A percentile compares a stretch with the other conserved stretches of the same genome.
These are phyloP conservation scores for Serranus cabrilla DNA, from an alignment of 2,797 vertebrate genomes.

Conservation along the genomic window DNA sequence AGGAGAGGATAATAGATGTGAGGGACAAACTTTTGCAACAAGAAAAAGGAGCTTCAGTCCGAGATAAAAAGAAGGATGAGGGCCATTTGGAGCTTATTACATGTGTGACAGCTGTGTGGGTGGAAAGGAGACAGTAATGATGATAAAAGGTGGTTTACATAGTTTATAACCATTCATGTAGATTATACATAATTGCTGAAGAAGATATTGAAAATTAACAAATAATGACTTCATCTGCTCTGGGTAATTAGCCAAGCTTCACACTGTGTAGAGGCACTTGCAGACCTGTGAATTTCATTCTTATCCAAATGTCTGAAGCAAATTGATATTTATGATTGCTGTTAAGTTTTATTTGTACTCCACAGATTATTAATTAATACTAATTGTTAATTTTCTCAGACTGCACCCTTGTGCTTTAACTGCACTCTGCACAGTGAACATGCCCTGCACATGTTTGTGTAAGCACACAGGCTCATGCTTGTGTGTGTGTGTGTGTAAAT, in stretches of 20 bases:
- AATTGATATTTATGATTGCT: slow-evolving; percentile 15
- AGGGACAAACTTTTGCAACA: slow-evolving; percentile 11
- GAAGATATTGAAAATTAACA: slow-evolving; percentile 58
- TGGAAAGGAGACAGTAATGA: slow-evolving; percentile 45
- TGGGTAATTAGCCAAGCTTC: slow-evolving; percentile 32
- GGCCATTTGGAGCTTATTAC: slow-evolving; percentile 59
- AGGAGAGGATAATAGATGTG: not conserved
- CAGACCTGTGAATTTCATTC: slow-evolving; percentile 24
- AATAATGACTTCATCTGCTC: slow-evolving; percentile 45
- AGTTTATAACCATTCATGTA: slow-evolving; percentile 35
- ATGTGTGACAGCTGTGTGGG: slow-evolving; percentile 32
- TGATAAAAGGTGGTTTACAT: slow-evolving; percentile 43
- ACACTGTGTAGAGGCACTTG: slow-evolving; percentile 8
- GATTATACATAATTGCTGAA: slow-evolving; percentile 54
- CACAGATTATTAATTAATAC: slow-evolving; percentile 5
- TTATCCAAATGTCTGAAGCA: slow-evolving; percentile 3
- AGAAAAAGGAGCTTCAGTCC: slow-evolving; percentile 4
- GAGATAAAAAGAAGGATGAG: slow-evolving; percentile 41
- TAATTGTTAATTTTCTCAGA: slow-evolving; percentile 42
- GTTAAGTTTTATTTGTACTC: slow-evolving; percentile 27
- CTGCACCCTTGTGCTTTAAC: not conserved
- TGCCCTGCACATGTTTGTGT: not conserved
- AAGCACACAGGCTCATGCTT: not conserved
- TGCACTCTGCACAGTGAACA: slow-evolving; percentile 21
- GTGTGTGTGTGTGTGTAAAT: not conserved